Evolutionary conservation across 2,888 invertebrate species (phyloP).

Genomic region (Melinaea marsaeus): DNA sequence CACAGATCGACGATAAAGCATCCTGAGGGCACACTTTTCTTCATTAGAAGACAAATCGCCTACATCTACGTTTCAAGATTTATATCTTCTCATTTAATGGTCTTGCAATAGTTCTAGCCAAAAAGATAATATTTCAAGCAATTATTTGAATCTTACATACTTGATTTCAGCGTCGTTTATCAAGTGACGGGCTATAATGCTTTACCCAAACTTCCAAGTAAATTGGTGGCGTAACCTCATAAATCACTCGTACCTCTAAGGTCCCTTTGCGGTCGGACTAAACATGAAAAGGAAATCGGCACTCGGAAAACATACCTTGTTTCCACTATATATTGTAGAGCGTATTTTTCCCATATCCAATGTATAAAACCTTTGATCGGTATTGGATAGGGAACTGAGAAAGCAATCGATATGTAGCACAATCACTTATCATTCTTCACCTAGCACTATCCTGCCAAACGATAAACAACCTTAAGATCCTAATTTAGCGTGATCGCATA

Average conservation of each 20-base stretch:
- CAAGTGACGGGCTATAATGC: conserved; percentile 49
- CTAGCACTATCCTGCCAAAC: conserved; percentile 34
- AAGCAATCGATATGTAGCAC: conserved; percentile 61
- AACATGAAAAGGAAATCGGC: conserved; percentile 61
- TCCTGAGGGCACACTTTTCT: conserved; percentile 76
- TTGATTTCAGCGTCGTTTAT: conserved; percentile 25
- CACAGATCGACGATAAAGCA: conserved; percentile 76
- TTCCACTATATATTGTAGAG: conserved; percentile 43
- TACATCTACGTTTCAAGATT: conserved; percentile 56
- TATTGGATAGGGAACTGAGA: conserved; percentile 62
- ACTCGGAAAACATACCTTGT: conserved; percentile 54
- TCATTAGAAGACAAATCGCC: conserved; percentile 74
- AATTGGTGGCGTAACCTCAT: conserved; percentile 47
- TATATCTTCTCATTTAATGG: conserved; percentile 61
- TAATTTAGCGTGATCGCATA: conserved; percentile 33
- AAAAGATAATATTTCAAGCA: conserved; percentile 21
- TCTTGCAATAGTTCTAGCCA: conserved; percentile 37
- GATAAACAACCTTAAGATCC: conserved; percentile 47
- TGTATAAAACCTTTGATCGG: conserved; percentile 62
- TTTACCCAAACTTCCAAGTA: conserved; percentile 36
- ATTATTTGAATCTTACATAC: conserved; percentile 21
- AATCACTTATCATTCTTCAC: conserved; percentile 58
- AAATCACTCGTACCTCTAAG: conserved; percentile 58
- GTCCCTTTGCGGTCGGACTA: conserved; percentile 46
- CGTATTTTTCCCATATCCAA: conserved; percentile 51